Base-by-base conservation (phyloP, 2,113 vertebrate species). In the Onychorhynchus coronatus region DNA sequence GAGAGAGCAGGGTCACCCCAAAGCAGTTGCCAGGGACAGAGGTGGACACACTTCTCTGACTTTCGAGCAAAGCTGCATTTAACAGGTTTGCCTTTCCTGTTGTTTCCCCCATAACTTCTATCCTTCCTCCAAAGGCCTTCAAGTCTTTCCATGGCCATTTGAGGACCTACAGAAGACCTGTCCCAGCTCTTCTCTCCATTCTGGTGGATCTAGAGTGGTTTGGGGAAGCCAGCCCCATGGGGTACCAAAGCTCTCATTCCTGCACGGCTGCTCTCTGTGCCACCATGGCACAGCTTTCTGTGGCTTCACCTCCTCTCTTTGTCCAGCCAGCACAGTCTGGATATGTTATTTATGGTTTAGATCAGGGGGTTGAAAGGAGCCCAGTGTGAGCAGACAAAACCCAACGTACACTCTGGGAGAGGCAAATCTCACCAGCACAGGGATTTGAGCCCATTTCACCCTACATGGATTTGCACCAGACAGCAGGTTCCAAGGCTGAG, bases 231-330 rank as follows among this genome's bases (percentile, higher is more conserved):
- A 39, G 17, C 11, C 35, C 20, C 39, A n/a, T 10, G 33, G 35
- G 11, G 15, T 47, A 47, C 20, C 31, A 76, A 79, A 39, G 52
- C n/a, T 89, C 31, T 72, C 24, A 47, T 12, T 8, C 16, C 9
- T 2, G 1, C 50, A 6, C 1, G 21, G 28, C 12, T 53, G 12
- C 16, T 44, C 46, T 31, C 13, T 11, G 31, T 73, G 41, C 22
- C 78, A n/a, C 59, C 0, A 0, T 12, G 16, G 14, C 2, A 6
- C 8, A 46, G 22, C 68, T 73, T 72, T n/a, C 13, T 14, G 2
- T 42, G 59, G 30, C 56, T 58, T 86, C 31, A 41, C 39, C 42
- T 86, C 66, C 41, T 46, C 22, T 44, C 47, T 73, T 49, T 77
- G 50, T 74, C 41, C 5, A 5, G 23, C 12, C 21, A 62, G 42